Conservation (phyloP, 2,888 invertebrate genomes). For the Nemotelus nigrinus region DNA sequence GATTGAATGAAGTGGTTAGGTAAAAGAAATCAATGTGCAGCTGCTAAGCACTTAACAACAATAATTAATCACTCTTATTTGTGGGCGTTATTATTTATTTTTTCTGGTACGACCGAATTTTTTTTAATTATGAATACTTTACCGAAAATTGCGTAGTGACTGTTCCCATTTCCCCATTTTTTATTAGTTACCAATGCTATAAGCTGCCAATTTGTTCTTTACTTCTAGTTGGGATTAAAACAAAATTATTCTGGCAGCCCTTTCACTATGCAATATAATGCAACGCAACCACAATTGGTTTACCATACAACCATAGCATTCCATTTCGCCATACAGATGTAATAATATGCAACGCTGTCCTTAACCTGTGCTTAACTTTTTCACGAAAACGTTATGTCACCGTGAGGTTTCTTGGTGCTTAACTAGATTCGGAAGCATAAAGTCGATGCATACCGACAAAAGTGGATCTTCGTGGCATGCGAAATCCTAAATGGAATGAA, state of each 20-base stretch:
- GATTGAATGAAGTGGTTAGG: no score
- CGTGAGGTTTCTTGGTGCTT: slow-evolving; percentile 13
- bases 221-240: not conserved
- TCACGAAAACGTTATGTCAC: slow-evolving; percentile 30
- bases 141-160: no score
- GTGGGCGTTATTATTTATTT: no score
- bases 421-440: slow-evolving; percentile 33
- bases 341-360: slow-evolving; percentile 32
- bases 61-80: no score
- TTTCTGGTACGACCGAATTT: no score
- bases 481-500: slow-evolving; percentile 34
- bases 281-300: not conserved
- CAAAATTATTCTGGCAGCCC: not conserved
- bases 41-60: no score
- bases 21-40: no score
- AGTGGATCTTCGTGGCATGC: slow-evolving; percentile 37
- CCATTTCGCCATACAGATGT: slow-evolving; percentile 2
- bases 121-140: no score
- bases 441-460: slow-evolving; percentile 35
- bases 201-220: not conserved
- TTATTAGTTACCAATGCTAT: no score
- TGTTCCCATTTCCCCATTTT: no score
- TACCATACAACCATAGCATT: not conserved
- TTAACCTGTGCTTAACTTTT: slow-evolving; percentile 18
- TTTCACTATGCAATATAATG: not conserved